Evolutionary conservation across 1,140 invertebrate genomes (phyloP).

Genomic region (Uloborus diversus): DNA sequence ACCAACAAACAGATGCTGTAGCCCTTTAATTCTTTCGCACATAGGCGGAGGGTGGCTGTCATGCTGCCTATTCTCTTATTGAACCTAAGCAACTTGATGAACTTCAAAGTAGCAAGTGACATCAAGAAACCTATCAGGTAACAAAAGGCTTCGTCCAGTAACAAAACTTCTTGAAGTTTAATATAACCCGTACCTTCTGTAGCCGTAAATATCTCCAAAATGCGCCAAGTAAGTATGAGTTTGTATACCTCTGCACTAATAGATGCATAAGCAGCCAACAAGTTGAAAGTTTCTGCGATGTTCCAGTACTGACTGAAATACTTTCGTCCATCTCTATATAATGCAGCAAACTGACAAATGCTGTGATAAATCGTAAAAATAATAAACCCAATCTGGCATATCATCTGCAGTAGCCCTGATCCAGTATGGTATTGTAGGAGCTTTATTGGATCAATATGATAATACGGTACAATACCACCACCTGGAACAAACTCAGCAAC

Average conservation of each 20-base stretch:
- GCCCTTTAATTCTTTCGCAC: slow-evolving; percentile 62
- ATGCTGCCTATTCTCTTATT: slow-evolving; percentile 68
- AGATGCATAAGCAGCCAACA: slow-evolving; percentile 64
- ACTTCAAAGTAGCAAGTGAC: slow-evolving; percentile 69
- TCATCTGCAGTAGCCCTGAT: slow-evolving; percentile 59
- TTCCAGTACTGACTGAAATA: slow-evolving; percentile 68
- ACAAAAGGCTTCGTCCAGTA: slow-evolving; percentile 67
- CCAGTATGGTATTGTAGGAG: slow-evolving; percentile 62
- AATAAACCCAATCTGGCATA: slow-evolving; percentile 63
- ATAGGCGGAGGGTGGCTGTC: slow-evolving; percentile 62
- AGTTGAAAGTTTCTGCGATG: slow-evolving; percentile 66
- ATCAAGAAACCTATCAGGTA: slow-evolving; percentile 68
- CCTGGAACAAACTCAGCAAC: slow-evolving; percentile 68
- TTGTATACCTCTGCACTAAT: slow-evolving; percentile 67
- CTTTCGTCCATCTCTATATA: slow-evolving; percentile 58
- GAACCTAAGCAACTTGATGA: slow-evolving; percentile 69
- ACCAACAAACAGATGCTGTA: slow-evolving; percentile 63
- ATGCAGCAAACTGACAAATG: slow-evolving; percentile 60
- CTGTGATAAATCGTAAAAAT: slow-evolving; percentile 68
- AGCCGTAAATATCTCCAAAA: slow-evolving; percentile 65
- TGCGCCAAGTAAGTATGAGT: slow-evolving; percentile 62
- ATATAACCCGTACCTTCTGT: slow-evolving; percentile 69
- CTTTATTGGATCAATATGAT: slow-evolving; percentile 67
- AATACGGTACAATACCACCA: slow-evolving; percentile 67
- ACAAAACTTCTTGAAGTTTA: slow-evolving; percentile 68